Percentiles rank a stretch among this genome's conserved stretches.
phyloP scores from a whole-genome alignment of 2,888 invertebrate genomes.

The Atherix ibis region DNA sequence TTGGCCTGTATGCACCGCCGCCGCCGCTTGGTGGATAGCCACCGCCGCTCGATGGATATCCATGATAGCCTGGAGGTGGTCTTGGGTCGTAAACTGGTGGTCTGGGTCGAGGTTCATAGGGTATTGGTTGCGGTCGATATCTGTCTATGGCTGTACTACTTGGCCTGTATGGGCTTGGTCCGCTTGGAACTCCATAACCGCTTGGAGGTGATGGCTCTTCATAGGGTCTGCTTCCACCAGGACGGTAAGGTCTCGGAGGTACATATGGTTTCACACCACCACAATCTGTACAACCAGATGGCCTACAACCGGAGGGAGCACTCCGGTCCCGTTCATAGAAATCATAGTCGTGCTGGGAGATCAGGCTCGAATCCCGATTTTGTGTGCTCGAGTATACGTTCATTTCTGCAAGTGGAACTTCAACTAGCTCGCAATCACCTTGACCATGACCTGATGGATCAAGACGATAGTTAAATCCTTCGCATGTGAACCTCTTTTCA shows the following conservation, averaged over 20 bases:
- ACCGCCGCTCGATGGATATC: no score
- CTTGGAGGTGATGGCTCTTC: constrained; percentile 13
- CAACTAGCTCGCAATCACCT: constrained; percentile 63
- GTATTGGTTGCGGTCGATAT: constrained; percentile 17
- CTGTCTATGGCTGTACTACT: constrained; percentile 18
- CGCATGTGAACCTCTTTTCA: constrained; percentile 60
- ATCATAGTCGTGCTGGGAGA: constrained; percentile 50
- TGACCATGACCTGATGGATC: constrained; percentile 53
- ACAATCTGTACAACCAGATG: constrained; percentile 26
- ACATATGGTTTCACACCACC: constrained; percentile 20
- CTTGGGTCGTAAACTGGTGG: constrained; percentile 20
- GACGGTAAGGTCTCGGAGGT: constrained; percentile 24
- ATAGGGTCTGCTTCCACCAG: constrained; percentile 17
- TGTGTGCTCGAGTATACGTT: constrained; percentile 38
- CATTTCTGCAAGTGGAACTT: constrained; percentile 51
- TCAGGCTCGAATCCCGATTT: constrained; percentile 35
- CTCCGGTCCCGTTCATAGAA: constrained; percentile 65
- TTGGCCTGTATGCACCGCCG: no score
- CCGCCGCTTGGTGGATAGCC: no score
- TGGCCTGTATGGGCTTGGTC: constrained; percentile 19
- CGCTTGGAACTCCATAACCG: constrained; percentile 14
- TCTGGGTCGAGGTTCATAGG: constrained; percentile 8
- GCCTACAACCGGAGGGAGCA: constrained; percentile 45
- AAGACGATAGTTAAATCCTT: constrained; percentile 72
- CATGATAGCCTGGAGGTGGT: constrained; percentile 20